Percentiles rank a stretch among this genome's conserved stretches.
Evolutionary conservation across 53 echinoderm and acorn worm genomes (phyloP).

Genomic region (Echinometra lucunter): DNA sequence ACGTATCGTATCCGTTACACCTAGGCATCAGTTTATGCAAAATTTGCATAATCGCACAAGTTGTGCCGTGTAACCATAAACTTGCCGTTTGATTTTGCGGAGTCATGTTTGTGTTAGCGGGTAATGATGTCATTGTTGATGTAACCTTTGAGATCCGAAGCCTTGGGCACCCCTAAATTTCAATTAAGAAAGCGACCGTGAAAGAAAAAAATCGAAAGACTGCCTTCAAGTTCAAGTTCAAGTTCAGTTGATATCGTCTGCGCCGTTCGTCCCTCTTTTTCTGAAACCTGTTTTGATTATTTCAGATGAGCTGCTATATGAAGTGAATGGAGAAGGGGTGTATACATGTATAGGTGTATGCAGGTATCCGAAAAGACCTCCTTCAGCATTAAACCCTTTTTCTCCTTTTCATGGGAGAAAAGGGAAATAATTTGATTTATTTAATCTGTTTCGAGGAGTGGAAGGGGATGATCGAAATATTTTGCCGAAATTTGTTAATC

Average conservation of each 20-base stretch:
- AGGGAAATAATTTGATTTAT: no score
- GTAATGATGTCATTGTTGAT: slow-evolving; percentile 8
- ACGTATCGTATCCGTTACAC: slow-evolving; percentile 26
- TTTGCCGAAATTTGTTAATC: no score
- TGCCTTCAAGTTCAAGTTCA: background rate
- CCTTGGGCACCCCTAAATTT: background rate
- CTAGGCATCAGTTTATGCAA: background rate
- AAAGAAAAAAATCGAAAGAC: background rate
- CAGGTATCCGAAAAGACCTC: no score
- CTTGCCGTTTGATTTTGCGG: slow-evolving; percentile 5
- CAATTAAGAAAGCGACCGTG: slow-evolving; percentile 20
- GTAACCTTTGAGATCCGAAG: slow-evolving; percentile 33
- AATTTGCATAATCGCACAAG: slow-evolving; percentile 29
- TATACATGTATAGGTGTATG: no score
- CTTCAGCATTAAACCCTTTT: no score
- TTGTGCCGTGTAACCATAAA: slow-evolving; percentile 32
- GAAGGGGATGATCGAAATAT: no score
- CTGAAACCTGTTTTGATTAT: background rate
- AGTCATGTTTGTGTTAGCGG: slow-evolving; percentile 5
- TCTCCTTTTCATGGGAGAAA: no score
- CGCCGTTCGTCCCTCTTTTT: background rate
- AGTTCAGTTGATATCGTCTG: background rate
- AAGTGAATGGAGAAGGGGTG: background rate
- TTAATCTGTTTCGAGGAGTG: no score
- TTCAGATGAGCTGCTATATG: background rate